A percentile compares a stretch with the other conserved stretches of the same genome.
phyloP scores from a whole-genome alignment of 2,797 vertebrate genomes.

The Rhincodon typus region DNA sequence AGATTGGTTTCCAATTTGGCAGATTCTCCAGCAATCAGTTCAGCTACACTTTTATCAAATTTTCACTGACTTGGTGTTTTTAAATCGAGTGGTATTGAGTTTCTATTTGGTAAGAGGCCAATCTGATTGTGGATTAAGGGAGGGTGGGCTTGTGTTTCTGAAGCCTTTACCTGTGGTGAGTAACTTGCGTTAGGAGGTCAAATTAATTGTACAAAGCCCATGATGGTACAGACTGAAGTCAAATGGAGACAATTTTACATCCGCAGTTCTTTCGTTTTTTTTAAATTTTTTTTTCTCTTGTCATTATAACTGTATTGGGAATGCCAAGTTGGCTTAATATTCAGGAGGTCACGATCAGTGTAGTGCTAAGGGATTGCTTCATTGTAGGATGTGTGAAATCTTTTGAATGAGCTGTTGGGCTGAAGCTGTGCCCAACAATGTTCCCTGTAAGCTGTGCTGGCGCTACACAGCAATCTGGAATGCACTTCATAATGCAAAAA shows the following conservation, averaged over 20 bases:
- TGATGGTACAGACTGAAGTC: not conserved
- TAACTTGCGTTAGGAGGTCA: not conserved
- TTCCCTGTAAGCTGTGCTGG: too few relatives aligned
- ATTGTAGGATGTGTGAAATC: not conserved
- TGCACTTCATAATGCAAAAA: too few relatives aligned
- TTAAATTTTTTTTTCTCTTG: not conserved
- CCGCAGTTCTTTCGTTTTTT: not conserved
- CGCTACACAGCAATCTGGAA: too few relatives aligned
- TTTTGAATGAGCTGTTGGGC: not conserved
- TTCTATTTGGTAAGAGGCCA: not conserved
- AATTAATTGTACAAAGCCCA: not conserved
- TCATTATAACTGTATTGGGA: not conserved
- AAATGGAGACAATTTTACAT: not conserved
- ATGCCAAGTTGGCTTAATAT: not conserved
- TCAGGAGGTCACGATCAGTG: not conserved
- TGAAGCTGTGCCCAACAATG: not conserved
- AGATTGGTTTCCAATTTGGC: too few relatives aligned
- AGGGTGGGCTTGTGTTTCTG: not conserved
- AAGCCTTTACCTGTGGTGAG: not conserved
- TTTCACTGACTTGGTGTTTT: not conserved
- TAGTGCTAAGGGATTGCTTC: not conserved
- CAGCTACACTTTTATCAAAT: not conserved
- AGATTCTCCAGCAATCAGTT: too few relatives aligned
- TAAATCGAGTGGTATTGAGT: not conserved
- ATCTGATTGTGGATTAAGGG: not conserved